These are phyloP conservation scores for Agrilus mali DNA, from an alignment of 2,888 invertebrate genomes.

Conservation along the genomic window DNA sequence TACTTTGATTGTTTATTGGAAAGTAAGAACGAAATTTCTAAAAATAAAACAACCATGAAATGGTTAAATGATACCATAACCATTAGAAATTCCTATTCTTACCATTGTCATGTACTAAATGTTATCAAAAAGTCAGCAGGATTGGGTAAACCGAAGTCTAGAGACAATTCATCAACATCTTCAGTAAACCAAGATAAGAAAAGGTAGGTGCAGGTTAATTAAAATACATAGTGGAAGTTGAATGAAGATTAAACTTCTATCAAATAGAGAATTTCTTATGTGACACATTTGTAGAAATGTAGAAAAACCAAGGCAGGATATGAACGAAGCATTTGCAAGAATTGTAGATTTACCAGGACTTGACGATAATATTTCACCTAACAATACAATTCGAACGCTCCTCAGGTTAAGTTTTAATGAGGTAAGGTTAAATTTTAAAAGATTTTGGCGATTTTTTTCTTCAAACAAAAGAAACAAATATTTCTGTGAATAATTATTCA, in stretches of 20 bases:
- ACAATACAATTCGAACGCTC: constrained; percentile 58
- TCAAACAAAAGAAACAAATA: background rate
- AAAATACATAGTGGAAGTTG: too few relatives aligned
- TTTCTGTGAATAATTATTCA: too few relatives aligned
- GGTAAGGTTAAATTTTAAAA: constrained; percentile 23
- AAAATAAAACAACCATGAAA: constrained; percentile 11
- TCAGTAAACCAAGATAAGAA: too few relatives aligned
- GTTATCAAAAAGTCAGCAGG: constrained; percentile 4
- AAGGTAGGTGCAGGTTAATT: too few relatives aligned
- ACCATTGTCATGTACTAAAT: too few relatives aligned
- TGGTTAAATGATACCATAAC: constrained; percentile 2
- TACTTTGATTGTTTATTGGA: constrained; percentile 38
- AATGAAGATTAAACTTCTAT: too few relatives aligned
- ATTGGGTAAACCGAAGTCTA: background rate
- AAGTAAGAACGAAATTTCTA: constrained; percentile 24
- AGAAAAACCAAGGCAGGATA: constrained; percentile 21
- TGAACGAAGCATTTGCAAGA: constrained; percentile 57
- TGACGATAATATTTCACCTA: constrained; percentile 70
- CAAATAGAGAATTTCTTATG: too few relatives aligned
- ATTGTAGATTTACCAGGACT: constrained; percentile 68
- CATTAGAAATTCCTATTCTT: too few relatives aligned
- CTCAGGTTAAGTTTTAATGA: constrained; percentile 61
- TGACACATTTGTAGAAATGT: too few relatives aligned
- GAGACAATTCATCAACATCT: background rate
- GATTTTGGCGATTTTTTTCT: background rate